Evolutionary conservation across 2,113 vertebrate genomes (phyloP).

Genomic region (Mustelus asterias): DNA sequence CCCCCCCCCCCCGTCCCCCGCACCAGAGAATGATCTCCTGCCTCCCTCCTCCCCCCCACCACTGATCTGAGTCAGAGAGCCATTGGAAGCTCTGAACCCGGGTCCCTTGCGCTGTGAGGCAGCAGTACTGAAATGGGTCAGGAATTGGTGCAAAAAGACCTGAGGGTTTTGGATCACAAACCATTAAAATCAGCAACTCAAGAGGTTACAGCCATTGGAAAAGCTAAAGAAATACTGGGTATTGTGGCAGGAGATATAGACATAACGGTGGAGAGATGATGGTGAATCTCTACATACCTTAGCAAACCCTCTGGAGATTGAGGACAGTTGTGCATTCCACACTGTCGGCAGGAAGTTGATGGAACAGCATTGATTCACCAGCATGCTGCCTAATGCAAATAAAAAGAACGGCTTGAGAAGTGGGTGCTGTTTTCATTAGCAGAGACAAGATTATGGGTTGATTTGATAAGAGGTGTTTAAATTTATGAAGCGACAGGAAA

Average conservation of each 20-base stretch:
- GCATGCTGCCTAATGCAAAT: neutral
- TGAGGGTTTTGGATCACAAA: neutral
- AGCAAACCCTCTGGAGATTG: neutral
- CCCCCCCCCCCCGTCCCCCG: too few species aligned
- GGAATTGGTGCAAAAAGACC: neutral
- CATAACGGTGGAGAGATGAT: neutral
- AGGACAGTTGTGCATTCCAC: neutral
- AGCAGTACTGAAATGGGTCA: too few species aligned
- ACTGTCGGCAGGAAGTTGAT: neutral
- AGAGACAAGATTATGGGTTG: neutral
- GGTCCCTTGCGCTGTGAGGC: too few species aligned
- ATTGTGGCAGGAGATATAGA: neutral
- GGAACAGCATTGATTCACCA: neutral
- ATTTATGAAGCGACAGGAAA: neutral
- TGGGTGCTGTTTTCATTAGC: neutral
- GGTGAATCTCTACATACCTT: neutral
- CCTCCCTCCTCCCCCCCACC: too few species aligned
- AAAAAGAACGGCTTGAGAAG: neutral
- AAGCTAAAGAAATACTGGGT: neutral
- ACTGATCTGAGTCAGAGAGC: too few species aligned
- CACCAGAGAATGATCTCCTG: too few species aligned
- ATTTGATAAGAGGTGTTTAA: neutral
- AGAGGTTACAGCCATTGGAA: neutral
- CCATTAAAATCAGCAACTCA: neutral
- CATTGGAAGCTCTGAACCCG: too few species aligned